Evolutionary conservation across 1,140 invertebrate species (phyloP).

Genomic region (Monochamus saltuarius): DNA sequence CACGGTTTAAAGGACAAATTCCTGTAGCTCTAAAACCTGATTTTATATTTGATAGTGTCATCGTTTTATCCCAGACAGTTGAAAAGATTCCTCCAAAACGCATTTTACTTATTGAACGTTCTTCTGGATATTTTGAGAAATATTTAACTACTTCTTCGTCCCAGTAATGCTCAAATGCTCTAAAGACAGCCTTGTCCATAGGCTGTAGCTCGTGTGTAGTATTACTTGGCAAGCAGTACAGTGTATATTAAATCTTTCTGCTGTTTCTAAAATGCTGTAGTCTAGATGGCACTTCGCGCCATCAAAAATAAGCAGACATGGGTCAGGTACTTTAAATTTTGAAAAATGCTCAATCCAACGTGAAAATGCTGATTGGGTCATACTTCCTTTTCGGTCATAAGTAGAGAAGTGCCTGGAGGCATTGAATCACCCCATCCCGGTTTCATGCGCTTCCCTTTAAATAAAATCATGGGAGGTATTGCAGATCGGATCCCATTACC

Average conservation of each 20-base stretch:
- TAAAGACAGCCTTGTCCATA: constrained; percentile 46
- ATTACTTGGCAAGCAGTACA: constrained; percentile 49
- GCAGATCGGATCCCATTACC: constrained; percentile 44
- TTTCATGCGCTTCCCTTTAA: constrained; percentile 46
- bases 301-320: not conserved
- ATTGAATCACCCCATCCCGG: constrained; percentile 40
- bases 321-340: not conserved
- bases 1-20: not conserved
- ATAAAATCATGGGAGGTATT: constrained; percentile 50
- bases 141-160: constrained; percentile 24
- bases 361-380: constrained; percentile 42
- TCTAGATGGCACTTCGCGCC: not conserved
- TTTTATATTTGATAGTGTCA: not conserved
- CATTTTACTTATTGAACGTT: not conserved
- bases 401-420: constrained; percentile 35
- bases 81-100: not conserved
- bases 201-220: constrained; percentile 52
- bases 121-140: not conserved
- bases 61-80: not conserved
- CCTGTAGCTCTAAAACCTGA: not conserved
- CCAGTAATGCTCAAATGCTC: constrained; percentile 46
- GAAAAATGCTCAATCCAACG: not conserved
- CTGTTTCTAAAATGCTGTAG: not conserved
- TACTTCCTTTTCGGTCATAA: constrained; percentile 48
- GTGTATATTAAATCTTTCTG: constrained; percentile 25